Evolutionary conservation across 2,797 vertebrate species (phyloP), one percentile per base, ranked within the genome.

Genomic region (Darevskia mixta): DNA sequence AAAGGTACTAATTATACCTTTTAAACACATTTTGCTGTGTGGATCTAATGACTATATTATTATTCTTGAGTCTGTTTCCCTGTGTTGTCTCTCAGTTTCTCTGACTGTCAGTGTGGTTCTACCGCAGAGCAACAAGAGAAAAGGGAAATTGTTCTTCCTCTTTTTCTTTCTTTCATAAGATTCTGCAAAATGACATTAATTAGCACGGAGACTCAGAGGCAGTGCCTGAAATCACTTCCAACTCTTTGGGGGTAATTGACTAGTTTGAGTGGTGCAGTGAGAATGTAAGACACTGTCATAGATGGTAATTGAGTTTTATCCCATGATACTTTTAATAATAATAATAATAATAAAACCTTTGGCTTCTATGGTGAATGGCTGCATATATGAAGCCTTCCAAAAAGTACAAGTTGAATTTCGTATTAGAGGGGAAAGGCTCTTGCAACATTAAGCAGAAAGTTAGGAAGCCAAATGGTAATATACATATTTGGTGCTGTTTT

Each of bases 171-270:
- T 64, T 64, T 64, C 5, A 89, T 90, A 67, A 20, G 86, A 83
- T 93, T 88, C 55, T 55, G 86, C 76, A 79, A 90, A 92, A 93
- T 79, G 86, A 71, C 79, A 80, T 92, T 71, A 29, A 55, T 83
- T 41, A n/a, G 91, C 88, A 90, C 27, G 64, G 80, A 49, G 29
- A n/a, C 66, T 87, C 38, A 25, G 92, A 91, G 93, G 90, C 93
- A 87, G n/a, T 88, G 91, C 88, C 91, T 91, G 86, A 86, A 93
- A 94, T 8, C 0, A 87, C 1, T 89, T 5, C 1, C 0, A 6
- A n/a, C 58, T 89, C 18, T 80, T 93, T 93, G 83, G 89, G 87
- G 84, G 73, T 90, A 29, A 94, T 89, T 93, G 89, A 83, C 87
- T 85, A 67, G 13, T 86, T 89, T 93, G 91, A 88, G 43, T 75